These are phyloP conservation scores for Arvicola amphibius DNA, from an alignment of 2,797 vertebrate species.

Conservation along the genomic window DNA sequence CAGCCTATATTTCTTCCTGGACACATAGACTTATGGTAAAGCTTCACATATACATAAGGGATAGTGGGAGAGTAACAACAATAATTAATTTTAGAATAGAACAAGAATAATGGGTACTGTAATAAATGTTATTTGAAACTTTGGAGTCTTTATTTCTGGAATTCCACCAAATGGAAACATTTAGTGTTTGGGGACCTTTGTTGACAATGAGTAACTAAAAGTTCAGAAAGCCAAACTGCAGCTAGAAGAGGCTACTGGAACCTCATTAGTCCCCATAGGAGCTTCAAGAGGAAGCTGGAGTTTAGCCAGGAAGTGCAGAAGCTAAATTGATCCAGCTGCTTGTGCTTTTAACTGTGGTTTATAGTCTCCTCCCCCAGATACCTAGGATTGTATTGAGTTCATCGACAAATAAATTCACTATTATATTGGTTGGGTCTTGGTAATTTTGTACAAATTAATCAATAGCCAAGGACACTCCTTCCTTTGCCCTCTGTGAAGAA, in stretches of 20 bases:
- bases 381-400: neutral
- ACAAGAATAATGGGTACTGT: neutral
- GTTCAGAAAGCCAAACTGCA: neutral
- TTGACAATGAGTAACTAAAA: neutral
- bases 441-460: constrained; percentile 1
- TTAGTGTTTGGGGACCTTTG: neutral
- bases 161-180: neutral
- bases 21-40: neutral
- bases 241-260: neutral
- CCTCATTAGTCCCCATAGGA: neutral
- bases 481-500: neutral
- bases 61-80: neutral
- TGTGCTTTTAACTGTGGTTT: neutral
- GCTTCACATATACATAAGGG: neutral
- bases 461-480: neutral
- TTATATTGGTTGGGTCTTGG: neutral
- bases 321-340: neutral
- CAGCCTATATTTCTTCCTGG: neutral
- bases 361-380: too few species aligned
- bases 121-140: neutral
- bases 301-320: neutral
- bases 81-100: neutral
- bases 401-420: neutral
- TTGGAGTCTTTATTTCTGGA: neutral
- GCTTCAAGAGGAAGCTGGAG: neutral